A percentile compares a stretch with the other conserved stretches of the same genome.
phyloP scores from a whole-genome alignment of 30 jellyfish, hydroid and myxozoan species.

The Cassiopea andromeda region DNA sequence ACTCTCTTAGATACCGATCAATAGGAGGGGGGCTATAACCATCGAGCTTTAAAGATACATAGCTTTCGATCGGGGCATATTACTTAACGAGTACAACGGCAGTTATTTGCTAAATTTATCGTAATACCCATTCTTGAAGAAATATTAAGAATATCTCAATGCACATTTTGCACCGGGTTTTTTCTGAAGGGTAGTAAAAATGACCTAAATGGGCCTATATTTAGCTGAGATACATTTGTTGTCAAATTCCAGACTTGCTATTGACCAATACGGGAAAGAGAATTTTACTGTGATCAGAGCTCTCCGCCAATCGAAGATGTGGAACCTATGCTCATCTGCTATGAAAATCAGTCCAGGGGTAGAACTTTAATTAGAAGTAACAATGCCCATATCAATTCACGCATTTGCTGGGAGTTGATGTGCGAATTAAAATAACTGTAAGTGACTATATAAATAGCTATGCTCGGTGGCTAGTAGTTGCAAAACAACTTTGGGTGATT shows the following conservation, averaged over 20 bases:
- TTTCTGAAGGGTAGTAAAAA: constrained; percentile 2
- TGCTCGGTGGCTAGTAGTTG: no score
- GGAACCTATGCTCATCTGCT: background rate
- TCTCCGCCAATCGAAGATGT: constrained; percentile 6
- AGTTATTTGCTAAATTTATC: constrained; percentile 13
- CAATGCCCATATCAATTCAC: no score
- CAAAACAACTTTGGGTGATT: no score
- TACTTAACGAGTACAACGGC: constrained; percentile 16
- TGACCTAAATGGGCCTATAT: constrained; percentile 7
- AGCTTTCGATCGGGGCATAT: background rate
- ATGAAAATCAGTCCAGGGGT: no score
- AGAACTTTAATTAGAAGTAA: no score
- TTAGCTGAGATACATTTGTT: constrained; percentile 6
- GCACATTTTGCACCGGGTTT: background rate
- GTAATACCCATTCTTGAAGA: background rate
- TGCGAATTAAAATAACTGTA: no score
- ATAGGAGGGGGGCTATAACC: background rate
- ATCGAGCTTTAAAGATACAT: background rate
- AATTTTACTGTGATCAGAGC: background rate
- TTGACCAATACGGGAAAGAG: background rate
- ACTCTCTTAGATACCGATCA: background rate
- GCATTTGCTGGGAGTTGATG: no score
- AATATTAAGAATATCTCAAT: background rate
- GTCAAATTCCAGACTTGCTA: constrained; percentile 7
- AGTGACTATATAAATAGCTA: no score